Base-by-base conservation (phyloP, 2,113 vertebrate species). In the Aptenodytes patagonicus region DNA sequence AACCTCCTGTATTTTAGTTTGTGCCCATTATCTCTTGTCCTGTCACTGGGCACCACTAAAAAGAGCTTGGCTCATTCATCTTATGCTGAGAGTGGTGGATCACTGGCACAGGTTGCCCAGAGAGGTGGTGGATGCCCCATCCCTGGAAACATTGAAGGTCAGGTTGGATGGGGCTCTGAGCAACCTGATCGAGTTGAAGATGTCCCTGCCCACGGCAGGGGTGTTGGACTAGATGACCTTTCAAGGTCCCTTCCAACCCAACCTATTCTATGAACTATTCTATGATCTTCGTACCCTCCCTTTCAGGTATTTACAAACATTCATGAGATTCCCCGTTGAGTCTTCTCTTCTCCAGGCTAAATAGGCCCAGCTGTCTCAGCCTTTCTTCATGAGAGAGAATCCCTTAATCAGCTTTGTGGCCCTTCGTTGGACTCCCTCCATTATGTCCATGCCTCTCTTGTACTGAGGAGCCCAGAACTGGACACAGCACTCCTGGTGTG, bases 201-300 rank as follows among this genome's bases (percentile, higher is more conserved):
- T 42, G 42, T 16, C 42, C 42, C 42, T 42, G 15, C 14, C 14
- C 42, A 42, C 3, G 6, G 42, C 42, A 42, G 42, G 14, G 42
- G 42, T 6, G 6, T 42, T 42, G 42, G 42, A 42, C 42, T 42
- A 42, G 42, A 42, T 16, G 42, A 42, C 42, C 42, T 42, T 42
- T 42, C 15, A 14, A 42, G 42, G 42, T 42, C 42, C 42, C 42
- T 7, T 42, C 42, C 42, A 7, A 42, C 42, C 42, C 42, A 42
- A 7, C 16, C 42, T 42, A 42, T 42, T 42, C 42, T 42, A 42
- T 42, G 42, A 42, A 42, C 15, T 42, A 42, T 42, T 42, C 42
- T 42, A 42, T 42, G 42, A 42, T 42, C 10, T 75, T 61, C 1
- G 0, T 7, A 34, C 4, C 1, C 10, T 72, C 9, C 6, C 3